Evolutionary conservation across 2,888 invertebrate genomes (phyloP).

Genomic region (Ophion ellenae): DNA sequence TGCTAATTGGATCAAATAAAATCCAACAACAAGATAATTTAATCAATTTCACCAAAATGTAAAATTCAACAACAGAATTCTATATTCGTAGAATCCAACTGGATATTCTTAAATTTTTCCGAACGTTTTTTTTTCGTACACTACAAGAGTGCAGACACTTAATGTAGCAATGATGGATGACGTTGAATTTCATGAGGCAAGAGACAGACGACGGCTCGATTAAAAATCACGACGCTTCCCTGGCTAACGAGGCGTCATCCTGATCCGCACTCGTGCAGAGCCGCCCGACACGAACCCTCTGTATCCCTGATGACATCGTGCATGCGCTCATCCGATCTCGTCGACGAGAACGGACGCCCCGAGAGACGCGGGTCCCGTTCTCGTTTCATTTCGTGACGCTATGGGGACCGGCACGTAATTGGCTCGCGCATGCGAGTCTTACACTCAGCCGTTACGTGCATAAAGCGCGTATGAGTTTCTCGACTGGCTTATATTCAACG

Average conservation of each 20-base stretch:
- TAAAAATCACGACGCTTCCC: conserved; percentile 11
- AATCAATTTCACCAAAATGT: too few relatives aligned
- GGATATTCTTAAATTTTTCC: neutral
- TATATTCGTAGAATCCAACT: neutral
- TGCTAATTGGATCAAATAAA: neutral
- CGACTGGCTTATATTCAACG: neutral
- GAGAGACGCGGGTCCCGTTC: neutral
- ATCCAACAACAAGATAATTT: neutral
- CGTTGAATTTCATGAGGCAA: conserved; percentile 39
- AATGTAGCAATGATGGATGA: neutral
- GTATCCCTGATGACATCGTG: conserved; percentile 31
- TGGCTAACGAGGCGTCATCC: conserved; percentile 40
- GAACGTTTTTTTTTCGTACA: neutral
- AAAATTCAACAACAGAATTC: too few relatives aligned
- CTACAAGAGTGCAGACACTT: neutral
- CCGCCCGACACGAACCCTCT: conserved; percentile 36
- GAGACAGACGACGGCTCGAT: conserved; percentile 32
- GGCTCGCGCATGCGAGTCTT: conserved; percentile 31
- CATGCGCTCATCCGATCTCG: conserved; percentile 31
- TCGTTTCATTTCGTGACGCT: conserved; percentile 59
- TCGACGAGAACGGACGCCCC: neutral
- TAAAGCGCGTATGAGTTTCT: neutral
- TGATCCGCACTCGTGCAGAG: neutral
- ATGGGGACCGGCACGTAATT: conserved; percentile 59
- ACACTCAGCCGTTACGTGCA: conserved; percentile 21